Evolutionary conservation across 2,113 vertebrate species (phyloP).

Genomic region (Lethenteron reissneri): DNA sequence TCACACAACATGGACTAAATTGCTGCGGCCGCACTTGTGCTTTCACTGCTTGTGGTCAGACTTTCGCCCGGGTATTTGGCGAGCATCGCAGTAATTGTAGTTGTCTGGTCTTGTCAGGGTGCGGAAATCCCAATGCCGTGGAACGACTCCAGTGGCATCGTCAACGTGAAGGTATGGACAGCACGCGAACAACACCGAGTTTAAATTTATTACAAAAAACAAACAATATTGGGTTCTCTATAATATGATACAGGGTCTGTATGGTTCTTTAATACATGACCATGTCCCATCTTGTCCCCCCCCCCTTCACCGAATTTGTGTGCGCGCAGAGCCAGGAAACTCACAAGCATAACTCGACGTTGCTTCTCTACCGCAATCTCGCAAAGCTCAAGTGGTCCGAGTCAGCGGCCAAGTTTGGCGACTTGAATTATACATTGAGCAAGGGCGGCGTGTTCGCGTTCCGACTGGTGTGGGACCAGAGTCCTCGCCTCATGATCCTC

Average conservation of each 20-base stretch:
- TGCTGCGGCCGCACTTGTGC: background rate
- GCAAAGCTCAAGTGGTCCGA: constrained; percentile 3
- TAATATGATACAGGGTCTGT: background rate
- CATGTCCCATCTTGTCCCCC: background rate
- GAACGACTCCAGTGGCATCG: background rate
- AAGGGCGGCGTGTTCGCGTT: background rate
- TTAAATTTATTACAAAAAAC: background rate
- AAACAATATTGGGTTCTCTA: background rate
- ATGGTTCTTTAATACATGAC: background rate
- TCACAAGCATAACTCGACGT: background rate
- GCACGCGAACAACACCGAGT: background rate
- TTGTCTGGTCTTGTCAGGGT: background rate
- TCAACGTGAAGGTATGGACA: background rate
- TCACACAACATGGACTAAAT: background rate
- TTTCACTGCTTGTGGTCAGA: background rate
- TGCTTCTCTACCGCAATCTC: constrained; percentile 2
- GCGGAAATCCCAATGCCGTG: background rate
- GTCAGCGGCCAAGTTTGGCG: background rate
- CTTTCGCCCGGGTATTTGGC: background rate
- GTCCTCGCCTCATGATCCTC: background rate
- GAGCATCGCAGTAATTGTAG: background rate
- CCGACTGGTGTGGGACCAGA: constrained; percentile 1
- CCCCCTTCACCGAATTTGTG: background rate
- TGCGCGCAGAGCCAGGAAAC: background rate
- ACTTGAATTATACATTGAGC: background rate